Base-by-base conservation (phyloP, 2,113 vertebrate species). In the Orycteropus afer region DNA sequence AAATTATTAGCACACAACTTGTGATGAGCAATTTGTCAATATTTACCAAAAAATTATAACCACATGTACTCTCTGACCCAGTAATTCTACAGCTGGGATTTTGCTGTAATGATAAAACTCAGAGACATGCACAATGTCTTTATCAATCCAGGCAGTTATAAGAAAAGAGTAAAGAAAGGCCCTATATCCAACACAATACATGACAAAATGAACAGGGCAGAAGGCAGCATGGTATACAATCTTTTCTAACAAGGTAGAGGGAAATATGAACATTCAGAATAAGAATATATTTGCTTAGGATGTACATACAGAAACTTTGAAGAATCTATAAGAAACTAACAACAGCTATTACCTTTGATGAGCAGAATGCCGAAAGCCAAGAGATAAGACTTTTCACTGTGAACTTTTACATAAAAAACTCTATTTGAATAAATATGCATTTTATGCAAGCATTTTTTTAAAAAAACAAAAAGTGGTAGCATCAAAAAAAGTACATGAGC, bases 31-130 rank as follows among this genome's bases (percentile, higher is more conserved):
- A 49, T 61, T 29, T 95, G 63, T 79, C 47, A 94, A 13, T 88
- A 73, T 37, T 51, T 53, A 84, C 15, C 14, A 34, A 79, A 92
- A n/a, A 87, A 59, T 23, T 27, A 91, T 22, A 90, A 63, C 90
- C 51, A 32, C 32, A 91, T 29, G 40, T 42, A 32, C 6, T 15
- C n/a, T n/a, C n/a, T n/a, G n/a, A n/a, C n/a, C n/a, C n/a, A n/a
- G n/a, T 3, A 74, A 81, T 37, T 95, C 69, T 80, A 89, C 2
- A 90, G 49, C 34, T 69, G 4, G 45, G 29, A 37, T 17, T 91
- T 83, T 78, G 29, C 79, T 45, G 95, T 77, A 76, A 89, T 49
- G 14, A 86, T 57, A n/a, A 91, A 91, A 94, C 27, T 90, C 40
- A 63, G 0, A 73, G n/a, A 74, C 29, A 77, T 13, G 34, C 12